Percentiles rank a stretch among this genome's conserved stretches.
Evolutionary conservation across 2,113 vertebrate species (phyloP).

Genomic region (Spea bombifrons): DNA sequence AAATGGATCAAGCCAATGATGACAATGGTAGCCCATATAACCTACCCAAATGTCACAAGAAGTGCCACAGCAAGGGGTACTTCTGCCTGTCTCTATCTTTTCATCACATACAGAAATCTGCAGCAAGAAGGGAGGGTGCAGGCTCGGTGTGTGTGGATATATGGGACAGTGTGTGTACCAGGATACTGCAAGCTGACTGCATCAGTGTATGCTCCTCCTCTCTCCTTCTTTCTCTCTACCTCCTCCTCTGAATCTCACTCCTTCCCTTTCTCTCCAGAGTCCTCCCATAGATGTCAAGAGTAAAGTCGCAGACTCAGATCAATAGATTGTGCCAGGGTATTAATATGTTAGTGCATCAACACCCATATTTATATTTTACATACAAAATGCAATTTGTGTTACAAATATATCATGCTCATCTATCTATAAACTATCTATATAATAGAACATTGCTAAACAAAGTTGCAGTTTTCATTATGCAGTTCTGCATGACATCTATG

Average conservation of each 20-base stretch:
- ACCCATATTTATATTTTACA: too few relatives aligned
- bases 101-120: constrained; percentile 50
- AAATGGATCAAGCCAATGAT: neutral
- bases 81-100: constrained; percentile 38
- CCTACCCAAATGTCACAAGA: constrained; percentile 12
- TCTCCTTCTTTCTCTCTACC: constrained; percentile 55
- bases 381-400: too few relatives aligned
- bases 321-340: constrained; percentile 4
- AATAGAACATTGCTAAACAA: too few relatives aligned
- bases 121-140: constrained; percentile 42
- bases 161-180: constrained; percentile 58
- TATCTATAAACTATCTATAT: too few relatives aligned
- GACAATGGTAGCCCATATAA: neutral
- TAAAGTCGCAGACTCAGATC: constrained; percentile 28
- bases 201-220: constrained; percentile 77
- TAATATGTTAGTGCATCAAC: neutral
- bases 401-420: too few relatives aligned
- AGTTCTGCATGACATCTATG: too few relatives aligned
- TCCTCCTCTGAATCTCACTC: constrained; percentile 34
- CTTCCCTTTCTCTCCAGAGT: constrained; percentile 46
- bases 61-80: constrained; percentile 15
- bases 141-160: constrained; percentile 47
- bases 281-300: constrained; percentile 21
- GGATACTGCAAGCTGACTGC: constrained; percentile 78
- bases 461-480: too few relatives aligned